Evolutionary conservation across 2,888 invertebrate species (phyloP), one percentile per base, ranked within the genome.

Genomic region (Troilus luridus): DNA sequence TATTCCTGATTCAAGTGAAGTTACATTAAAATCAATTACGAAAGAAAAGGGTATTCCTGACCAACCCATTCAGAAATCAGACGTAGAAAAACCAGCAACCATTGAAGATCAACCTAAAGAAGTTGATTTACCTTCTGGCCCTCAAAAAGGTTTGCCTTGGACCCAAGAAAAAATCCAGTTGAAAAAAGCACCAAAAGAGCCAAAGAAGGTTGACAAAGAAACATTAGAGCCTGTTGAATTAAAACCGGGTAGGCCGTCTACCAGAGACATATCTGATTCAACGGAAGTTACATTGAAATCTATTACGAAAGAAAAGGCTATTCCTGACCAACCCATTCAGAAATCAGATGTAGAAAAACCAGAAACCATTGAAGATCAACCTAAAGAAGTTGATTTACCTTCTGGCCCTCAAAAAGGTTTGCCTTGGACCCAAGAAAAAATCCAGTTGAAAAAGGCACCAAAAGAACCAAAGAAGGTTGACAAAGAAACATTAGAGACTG

Each of bases 351-450:
- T 88, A 9, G 11, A n/a, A n/a, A 24, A 77, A 41, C 77, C 8
- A 14, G 9, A 64, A 64, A n/a, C 64, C 21, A 10, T 21, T 64
- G n/a, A 58, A 62, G 62, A 64, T n/a, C 64, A 21, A 64, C n/a
- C 64, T 21, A 7, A 77, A 41, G 77, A 27, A 11, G 27, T 27
- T 14, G 77, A 24, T 0, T 27, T 77, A 11, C 27, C 41, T 3
- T 27, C 77, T 14, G 21, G 7, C 17, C 1, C 54, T 12, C 0
- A 64, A n/a, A 92, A 93, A 62, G 91, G 92, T 54, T 92, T 93
- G 92, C 94, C 94, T 5, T 94, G 94, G 94, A 94, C 93, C 0
- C 94, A 94, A 91, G 94, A 94, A 92, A 93, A 93, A 92, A 93
- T 94, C 19, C 92, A 93, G 6, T 91, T 94, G 81, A 94, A 94